Evolutionary conservation across 2,113 vertebrate genomes (phyloP), one percentile per base, ranked within the genome.

Genomic region (Damaliscus lunatus): DNA sequence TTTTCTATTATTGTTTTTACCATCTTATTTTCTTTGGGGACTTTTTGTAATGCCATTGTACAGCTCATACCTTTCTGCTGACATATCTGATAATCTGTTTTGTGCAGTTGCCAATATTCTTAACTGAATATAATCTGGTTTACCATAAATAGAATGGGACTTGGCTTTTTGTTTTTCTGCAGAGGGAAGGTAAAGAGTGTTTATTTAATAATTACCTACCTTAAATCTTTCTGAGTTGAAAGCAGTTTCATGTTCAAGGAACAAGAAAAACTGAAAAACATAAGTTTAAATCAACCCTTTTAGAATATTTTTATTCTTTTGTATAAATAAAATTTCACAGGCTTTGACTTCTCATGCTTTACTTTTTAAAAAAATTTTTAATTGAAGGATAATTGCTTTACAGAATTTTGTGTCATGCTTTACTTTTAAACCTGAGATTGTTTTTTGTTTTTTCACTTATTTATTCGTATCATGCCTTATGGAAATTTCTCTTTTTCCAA

Each of bases 251-350:
- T 92, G 57, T 91, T 95, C 81, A 84, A 96, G 95, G 96, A 95
- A 91, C 43, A 96, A 96, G 91, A 97, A 96, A 97, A 98, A 89
- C 96, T 94, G 60, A 81, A 97, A 96, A 96, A 88, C 57, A 5
- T 0, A 93, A 94, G 21, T 96, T 97, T 95, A 92, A 97, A 93
- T 98, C 97, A 90, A 5, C 95, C 97, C 96, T 98, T 97, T 98
- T 98, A 97, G 98, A 98, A 98, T 97, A 93, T 97, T 94, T 95
- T 96, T 97, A 97, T 96, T 98, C 90, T 99, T 98, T 99, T 99
- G 98, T 98, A 98, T 98, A 98, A 98, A 99, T 99, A 98, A 99
- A 98, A 97, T 96, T 82, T 95, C 97, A 91, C 78, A 52, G 97
- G 89, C 98, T 95, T 93, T 96, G 88, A 40, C 86, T 90, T 98